Evolutionary conservation across 1,140 invertebrate genomes (phyloP).

Genomic region (Drosophila lowei): DNA sequence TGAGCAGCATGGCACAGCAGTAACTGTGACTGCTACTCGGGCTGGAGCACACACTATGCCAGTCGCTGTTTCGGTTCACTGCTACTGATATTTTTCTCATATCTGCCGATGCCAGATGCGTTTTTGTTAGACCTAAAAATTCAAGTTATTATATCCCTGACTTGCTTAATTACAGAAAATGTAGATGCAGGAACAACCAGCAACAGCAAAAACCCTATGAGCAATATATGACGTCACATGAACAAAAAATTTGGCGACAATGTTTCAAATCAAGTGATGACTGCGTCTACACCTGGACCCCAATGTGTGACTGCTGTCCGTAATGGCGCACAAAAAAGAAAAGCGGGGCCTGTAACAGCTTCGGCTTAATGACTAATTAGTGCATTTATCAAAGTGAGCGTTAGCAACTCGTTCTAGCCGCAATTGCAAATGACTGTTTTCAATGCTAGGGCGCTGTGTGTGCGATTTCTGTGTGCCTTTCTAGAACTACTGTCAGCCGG

Average conservation of each 20-base stretch:
- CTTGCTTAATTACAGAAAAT: background rate
- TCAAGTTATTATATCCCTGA: background rate
- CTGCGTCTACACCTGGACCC: too few relatives aligned
- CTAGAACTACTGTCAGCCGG: too few relatives aligned
- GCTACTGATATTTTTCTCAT: too few relatives aligned
- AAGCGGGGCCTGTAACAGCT: slow-evolving; percentile 14
- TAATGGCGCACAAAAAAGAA: background rate
- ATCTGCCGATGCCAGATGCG: too few relatives aligned
- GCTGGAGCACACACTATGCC: too few relatives aligned
- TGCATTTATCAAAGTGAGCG: background rate
- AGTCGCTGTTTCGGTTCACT: too few relatives aligned
- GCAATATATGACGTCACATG: slow-evolving; percentile 21
- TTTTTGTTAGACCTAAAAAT: background rate
- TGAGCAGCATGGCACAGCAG: too few relatives aligned
- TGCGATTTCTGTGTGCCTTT: slow-evolving; percentile 26
- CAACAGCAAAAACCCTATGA: background rate
- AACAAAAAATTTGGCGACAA: slow-evolving; percentile 2
- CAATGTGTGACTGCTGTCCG: too few relatives aligned
- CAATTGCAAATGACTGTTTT: background rate
- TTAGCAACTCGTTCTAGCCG: too few relatives aligned
- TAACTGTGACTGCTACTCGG: too few relatives aligned
- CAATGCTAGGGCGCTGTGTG: slow-evolving; percentile 17
- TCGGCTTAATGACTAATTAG: slow-evolving; percentile 30
- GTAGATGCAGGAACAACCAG: too few relatives aligned
- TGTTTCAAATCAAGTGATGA: background rate